phyloP scores from a whole-genome alignment of 2,797 vertebrate genomes.

The Hypotaenidia okinawae region DNA sequence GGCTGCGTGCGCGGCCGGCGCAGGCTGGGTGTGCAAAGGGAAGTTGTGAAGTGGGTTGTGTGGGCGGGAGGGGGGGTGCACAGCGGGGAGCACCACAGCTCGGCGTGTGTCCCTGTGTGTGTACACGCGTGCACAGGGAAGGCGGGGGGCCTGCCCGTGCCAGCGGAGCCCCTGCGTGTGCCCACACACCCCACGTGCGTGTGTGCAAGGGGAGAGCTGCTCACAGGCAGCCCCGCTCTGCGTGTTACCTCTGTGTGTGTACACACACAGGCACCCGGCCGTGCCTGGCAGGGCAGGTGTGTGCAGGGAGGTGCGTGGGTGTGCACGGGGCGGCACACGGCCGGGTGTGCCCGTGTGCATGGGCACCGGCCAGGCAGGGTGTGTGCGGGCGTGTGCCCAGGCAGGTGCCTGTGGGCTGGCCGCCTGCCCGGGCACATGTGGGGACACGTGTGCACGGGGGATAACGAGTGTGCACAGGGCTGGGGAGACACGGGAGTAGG shows the following conservation, averaged over 20 bases:
- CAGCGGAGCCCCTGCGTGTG: neutral
- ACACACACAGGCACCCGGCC: too few species aligned
- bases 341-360: neutral
- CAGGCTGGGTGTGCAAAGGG: neutral
- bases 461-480: too few species aligned
- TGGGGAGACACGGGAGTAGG: too few species aligned
- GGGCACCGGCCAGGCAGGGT: neutral
- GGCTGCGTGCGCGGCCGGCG: fast-evolving
- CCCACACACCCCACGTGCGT: fast-evolving
- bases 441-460: too few species aligned
- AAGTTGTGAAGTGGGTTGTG: neutral
- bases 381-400: neutral
- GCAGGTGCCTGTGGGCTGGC: neutral
- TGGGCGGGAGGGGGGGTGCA: neutral
- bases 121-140: too few species aligned
- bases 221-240: neutral
- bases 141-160: neutral
- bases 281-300: neutral
- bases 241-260: too few species aligned
- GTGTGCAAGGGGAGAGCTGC: too few species aligned
- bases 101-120: too few species aligned
- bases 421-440: neutral
- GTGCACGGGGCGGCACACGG: neutral
- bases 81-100: neutral
- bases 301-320: neutral